Conservation (phyloP, 2,797 vertebrate species). For the Danio choprae region DNA sequence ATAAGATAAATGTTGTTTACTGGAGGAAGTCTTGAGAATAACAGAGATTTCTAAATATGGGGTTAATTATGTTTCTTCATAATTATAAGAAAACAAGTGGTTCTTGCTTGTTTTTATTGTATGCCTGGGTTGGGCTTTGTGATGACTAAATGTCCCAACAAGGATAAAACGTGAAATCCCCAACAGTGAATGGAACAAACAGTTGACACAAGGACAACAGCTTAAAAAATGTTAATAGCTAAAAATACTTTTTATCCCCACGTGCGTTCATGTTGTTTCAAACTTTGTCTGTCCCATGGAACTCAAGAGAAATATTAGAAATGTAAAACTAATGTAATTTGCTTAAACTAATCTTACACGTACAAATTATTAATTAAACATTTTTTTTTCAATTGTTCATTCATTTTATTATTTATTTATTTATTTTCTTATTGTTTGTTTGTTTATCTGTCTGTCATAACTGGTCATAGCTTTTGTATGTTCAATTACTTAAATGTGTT, state of each 20-base stretch:
- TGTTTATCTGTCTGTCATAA: no score
- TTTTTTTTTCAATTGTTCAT: no score
- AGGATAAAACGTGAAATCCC: slow-evolving; percentile 9
- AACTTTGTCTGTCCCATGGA: no score
- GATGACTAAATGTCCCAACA: background rate
- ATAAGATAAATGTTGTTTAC: slow-evolving; percentile 30
- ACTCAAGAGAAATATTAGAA: no score
- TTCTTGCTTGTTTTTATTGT: slow-evolving; percentile 11
- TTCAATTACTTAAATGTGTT: no score
- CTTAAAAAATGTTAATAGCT: background rate
- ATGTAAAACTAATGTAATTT: no score
- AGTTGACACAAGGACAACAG: background rate
- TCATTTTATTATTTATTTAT: no score
- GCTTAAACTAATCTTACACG: no score
- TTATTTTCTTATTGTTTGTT: no score
- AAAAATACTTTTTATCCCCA: background rate
- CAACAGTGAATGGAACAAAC: background rate
- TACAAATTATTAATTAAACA: no score
- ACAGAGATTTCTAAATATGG: slow-evolving; percentile 14
- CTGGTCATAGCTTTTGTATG: no score
- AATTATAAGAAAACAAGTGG: slow-evolving; percentile 11
- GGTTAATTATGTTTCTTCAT: slow-evolving; percentile 22
- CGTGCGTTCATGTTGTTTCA: background rate
- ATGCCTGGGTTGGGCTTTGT: background rate
- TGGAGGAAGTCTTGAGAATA: slow-evolving; percentile 7